Percentiles rank a stretch among this genome's conserved stretches.
These are phyloP conservation scores for Ptilorrhoa leucosticta DNA, from an alignment of 2,113 vertebrate species.

Conservation along the genomic window DNA sequence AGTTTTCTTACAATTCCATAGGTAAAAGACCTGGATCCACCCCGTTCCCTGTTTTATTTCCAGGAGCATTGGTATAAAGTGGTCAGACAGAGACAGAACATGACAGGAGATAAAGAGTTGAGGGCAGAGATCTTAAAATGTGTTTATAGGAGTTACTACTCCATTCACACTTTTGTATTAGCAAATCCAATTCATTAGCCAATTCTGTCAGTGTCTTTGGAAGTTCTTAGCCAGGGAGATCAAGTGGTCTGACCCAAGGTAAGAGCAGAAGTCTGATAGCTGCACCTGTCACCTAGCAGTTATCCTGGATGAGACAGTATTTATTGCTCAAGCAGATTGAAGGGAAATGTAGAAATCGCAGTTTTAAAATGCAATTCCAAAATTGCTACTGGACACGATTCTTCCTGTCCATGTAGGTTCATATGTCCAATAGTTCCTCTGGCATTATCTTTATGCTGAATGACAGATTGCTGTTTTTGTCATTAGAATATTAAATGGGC, in stretches of 20 bases:
- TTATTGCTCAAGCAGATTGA: not conserved
- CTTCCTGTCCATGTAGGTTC: not conserved
- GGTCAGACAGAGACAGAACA: not conserved
- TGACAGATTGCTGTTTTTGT: not conserved
- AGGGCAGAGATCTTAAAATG: not conserved
- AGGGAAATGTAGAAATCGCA: not conserved
- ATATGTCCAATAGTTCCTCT: not conserved
- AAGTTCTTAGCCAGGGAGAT: not conserved
- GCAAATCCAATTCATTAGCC: not conserved
- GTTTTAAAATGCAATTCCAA: not conserved
- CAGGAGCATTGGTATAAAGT: not conserved
- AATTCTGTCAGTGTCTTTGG: not conserved
- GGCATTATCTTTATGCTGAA: not conserved
- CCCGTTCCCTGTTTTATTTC: not conserved
- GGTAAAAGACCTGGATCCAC: not conserved
- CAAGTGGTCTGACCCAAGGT: not conserved
- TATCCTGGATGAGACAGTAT: not conserved
- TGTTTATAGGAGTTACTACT: not conserved
- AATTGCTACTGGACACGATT: not conserved
- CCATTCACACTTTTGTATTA: not conserved
- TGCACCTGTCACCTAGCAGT: not conserved
- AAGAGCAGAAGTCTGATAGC: not conserved
- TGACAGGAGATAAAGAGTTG: not conserved
- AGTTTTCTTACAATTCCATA: not conserved
- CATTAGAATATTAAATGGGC: not conserved